Conservation (phyloP, 2,797 vertebrate species). For the Netta rufina region DNA sequence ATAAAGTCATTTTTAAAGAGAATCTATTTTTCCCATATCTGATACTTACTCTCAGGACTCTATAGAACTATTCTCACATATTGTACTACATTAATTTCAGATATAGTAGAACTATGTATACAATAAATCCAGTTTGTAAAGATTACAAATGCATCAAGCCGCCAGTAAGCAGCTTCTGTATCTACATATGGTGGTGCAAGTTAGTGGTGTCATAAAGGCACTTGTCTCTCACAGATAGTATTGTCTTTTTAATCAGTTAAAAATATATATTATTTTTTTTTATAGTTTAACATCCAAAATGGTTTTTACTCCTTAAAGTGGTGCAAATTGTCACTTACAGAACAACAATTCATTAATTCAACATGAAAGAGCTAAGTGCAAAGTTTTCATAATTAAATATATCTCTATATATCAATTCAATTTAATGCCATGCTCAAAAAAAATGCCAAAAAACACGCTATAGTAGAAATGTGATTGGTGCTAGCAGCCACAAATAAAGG, state of each 20-base stretch:
- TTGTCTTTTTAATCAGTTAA: constrained; percentile 17
- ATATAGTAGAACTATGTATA: background rate
- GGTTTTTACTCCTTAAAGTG: constrained; percentile 27
- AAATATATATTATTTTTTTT: constrained; percentile 15
- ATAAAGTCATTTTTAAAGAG: background rate
- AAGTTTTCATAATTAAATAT: constrained; percentile 3
- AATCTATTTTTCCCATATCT: background rate
- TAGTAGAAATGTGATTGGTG: constrained; percentile 55
- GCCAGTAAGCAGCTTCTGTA: background rate
- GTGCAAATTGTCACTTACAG: background rate
- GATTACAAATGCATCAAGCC: background rate
- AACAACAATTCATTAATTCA: background rate
- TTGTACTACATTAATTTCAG: background rate
- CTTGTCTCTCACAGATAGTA: constrained; percentile 55
- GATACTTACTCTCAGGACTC: background rate
- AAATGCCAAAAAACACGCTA: background rate
- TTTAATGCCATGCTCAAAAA: constrained; percentile 50
- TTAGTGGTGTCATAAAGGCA: constrained; percentile 55
- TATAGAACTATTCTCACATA: background rate
- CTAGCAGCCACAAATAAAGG: constrained; percentile 55
- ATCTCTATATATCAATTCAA: background rate
- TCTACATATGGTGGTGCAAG: background rate
- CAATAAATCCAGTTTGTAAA: constrained; percentile 38
- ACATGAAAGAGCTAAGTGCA: constrained; percentile 32
- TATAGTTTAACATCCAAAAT: background rate